phyloP scores from a whole-genome alignment of 2,113 vertebrate genomes.

The Mionectes macconnelli region DNA sequence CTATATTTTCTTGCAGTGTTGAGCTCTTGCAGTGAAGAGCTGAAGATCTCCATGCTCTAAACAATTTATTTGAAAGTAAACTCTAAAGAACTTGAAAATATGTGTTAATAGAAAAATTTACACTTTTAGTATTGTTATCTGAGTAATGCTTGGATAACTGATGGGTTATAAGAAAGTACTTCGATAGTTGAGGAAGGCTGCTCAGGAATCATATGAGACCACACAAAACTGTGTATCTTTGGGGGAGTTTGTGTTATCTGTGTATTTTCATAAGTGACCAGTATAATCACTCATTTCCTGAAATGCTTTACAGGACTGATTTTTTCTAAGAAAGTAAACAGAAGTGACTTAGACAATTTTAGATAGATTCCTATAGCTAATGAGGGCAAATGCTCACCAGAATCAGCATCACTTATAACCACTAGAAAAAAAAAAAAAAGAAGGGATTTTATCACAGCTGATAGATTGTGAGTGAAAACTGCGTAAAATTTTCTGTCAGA shows the following conservation, averaged over 20 bases:
- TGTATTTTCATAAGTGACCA: background rate
- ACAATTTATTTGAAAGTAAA: background rate
- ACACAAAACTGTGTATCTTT: background rate
- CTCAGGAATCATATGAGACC: background rate
- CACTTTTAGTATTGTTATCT: rapidly evolving
- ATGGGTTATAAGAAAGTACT: background rate
- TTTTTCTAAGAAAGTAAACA: background rate
- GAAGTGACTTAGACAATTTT: background rate
- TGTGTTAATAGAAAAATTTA: background rate
- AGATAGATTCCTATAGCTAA: background rate
- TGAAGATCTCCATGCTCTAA: background rate
- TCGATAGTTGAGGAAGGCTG: background rate
- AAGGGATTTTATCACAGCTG: rapidly evolving
- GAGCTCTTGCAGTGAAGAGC: too few relatives aligned
- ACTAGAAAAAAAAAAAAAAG: background rate
- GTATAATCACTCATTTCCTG: background rate
- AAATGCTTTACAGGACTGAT: background rate
- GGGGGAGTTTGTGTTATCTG: background rate
- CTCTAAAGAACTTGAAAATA: background rate
- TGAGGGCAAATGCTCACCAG: background rate
- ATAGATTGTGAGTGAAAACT: background rate
- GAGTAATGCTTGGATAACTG: background rate
- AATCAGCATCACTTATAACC: background rate
- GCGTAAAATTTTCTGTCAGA: background rate
- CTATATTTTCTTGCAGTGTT: background rate